Evolutionary conservation across 1,140 invertebrate species (phyloP).

Genomic region (Chrysopa pallens): DNA sequence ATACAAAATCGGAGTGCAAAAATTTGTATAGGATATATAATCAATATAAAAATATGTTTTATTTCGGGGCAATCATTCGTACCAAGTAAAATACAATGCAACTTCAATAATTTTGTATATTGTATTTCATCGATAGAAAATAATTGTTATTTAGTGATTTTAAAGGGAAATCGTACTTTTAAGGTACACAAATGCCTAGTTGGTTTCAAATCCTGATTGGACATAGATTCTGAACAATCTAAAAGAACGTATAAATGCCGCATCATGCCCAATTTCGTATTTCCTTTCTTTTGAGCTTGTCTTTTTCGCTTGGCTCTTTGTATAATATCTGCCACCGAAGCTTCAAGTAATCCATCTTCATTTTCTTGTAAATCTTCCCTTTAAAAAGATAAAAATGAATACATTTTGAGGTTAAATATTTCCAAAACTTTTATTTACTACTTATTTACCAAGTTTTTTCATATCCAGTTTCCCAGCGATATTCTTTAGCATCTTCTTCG

Average conservation of each 20-base stretch:
- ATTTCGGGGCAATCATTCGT: too few relatives aligned
- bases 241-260: slow-evolving; percentile 81
- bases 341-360: slow-evolving; percentile 77
- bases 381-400: background rate
- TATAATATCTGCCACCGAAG: slow-evolving; percentile 77
- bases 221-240: slow-evolving; percentile 88
- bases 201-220: slow-evolving; percentile 86
- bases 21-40: too few relatives aligned
- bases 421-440: slow-evolving; percentile 3
- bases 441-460: slow-evolving; percentile 77
- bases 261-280: slow-evolving; percentile 87
- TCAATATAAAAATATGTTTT: too few relatives aligned
- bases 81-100: too few relatives aligned
- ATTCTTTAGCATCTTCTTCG: slow-evolving; percentile 79
- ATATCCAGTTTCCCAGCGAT: slow-evolving; percentile 93
- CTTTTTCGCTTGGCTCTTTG: slow-evolving; percentile 71
- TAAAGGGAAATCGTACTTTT: slow-evolving; percentile 38
- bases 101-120: too few relatives aligned
- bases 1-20: too few relatives aligned
- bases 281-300: slow-evolving; percentile 47
- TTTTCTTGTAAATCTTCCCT: slow-evolving; percentile 97
- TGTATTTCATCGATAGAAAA: too few relatives aligned
- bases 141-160: too few relatives aligned
- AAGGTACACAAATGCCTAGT: slow-evolving; percentile 75
- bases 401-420: background rate